Base-by-base conservation (phyloP, 2,888 invertebrate genomes). In the Leptinotarsa juncta region DNA sequence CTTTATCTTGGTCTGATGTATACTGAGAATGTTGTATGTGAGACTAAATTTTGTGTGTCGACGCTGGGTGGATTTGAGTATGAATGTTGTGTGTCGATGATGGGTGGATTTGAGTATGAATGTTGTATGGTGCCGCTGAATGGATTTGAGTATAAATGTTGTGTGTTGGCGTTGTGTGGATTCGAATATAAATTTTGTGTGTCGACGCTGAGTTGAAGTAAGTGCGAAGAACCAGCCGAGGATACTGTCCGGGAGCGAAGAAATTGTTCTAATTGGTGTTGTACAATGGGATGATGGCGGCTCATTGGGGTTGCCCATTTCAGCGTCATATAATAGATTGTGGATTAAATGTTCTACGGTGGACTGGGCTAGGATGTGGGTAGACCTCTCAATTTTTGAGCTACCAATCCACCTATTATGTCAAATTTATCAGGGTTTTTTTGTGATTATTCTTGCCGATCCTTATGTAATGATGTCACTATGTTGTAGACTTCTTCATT, bases 401-500 rank as follows among this genome's bases (percentile, higher is more conserved):
- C 71, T 65, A 71, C 71, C 49, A 71, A 32, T 65, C 65, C 71
- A 65, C 65, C 71, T 50, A 65, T 65, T 51, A 71, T 71, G 53
- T 71, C 65, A 65, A 71, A 71, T 65, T 71, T 26, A 60, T 71
- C 71, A 26, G 26, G 53, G 51, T 42, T 71, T 48, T 70, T 70
- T 65, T 65, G 65, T 51, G 71, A 71, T 71, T 26, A 32, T 71
- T 65, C 71, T 65, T 71, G 65, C 65, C 65, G 71, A 71, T 71
- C 51, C 51, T 71, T 71, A 71, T 71, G 51, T 71, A 71, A 65
- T 7, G 65, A 65, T 65, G 65, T 65, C 65, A 71, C 65, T 65
- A 65, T 65, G 51, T 65, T 65, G 65, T 71, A 71, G 65, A 65
- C 71, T 71, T 71, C 65, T 71, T 62, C 71, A 65, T 65, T 71